Evolutionary conservation across 2,888 invertebrate genomes (phyloP), one percentile per base, ranked within the genome.

Genomic region (Formica aserva): DNA sequence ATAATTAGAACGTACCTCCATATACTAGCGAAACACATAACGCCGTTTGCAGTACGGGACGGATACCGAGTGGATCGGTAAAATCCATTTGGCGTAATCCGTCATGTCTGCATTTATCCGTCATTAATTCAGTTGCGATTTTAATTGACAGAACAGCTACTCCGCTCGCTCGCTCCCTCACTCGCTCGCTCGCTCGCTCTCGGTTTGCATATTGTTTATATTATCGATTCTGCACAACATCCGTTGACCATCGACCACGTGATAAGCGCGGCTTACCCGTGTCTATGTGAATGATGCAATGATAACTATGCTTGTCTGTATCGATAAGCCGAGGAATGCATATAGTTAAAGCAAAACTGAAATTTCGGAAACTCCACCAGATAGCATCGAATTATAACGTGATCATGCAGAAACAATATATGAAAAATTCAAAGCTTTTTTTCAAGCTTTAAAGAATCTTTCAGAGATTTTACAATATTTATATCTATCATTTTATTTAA

Each of bases 101-200:
- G 62, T 77, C 82, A 69, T 67, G 63, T 80, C 45, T 60, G 80
- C 66, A 77, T 83, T 57, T 80, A 81, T 65, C 80, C 62, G 60
- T 78, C 80, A 78, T 83, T 83, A 83, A 83, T 66, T 83, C 82
- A 69, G 67, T 67, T 83, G 82, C 82, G 80, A 83, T 83, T 83
- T 82, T 78, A 83, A 83, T 83, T 80, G 82, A 67, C 67, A 83
- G 66, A 74, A 66, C 45, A 82, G 83, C 48, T 45, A 71, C 66
- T 41, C 60, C 29, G 72, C 41, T 13, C 55, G 52, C 81, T 35
- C 35, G 11, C 57, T 29, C 67, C 41, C 48, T 5, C 67, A n/a
- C 80, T 45, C 57, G 13, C 57, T 29, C 67, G 57, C 67, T 9
- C 29, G 35, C 57, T 29, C 69, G 57, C 67, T 9, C 29, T 35